Percentiles rank a stretch among this genome's conserved stretches.
These are phyloP conservation scores for Rhyzopertha dominica DNA, from an alignment of 1,140 invertebrate species.

Conservation along the genomic window DNA sequence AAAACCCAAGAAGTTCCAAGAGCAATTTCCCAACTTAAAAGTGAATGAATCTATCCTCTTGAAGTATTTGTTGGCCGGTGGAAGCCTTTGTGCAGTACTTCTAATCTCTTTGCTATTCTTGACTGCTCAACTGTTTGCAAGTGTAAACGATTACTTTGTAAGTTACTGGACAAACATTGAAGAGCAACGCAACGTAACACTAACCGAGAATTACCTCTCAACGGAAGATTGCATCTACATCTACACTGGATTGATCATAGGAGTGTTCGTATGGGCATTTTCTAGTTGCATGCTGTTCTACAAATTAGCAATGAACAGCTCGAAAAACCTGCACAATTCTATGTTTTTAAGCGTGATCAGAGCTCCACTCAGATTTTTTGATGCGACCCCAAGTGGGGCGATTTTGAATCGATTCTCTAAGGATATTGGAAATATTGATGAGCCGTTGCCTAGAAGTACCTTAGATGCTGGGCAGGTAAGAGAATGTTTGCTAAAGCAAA, in stretches of 20 bases:
- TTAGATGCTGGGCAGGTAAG: slow-evolving; percentile 60
- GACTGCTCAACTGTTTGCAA: slow-evolving; percentile 62
- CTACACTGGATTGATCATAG: slow-evolving; percentile 48
- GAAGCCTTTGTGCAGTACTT: slow-evolving; percentile 51
- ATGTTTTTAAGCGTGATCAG: slow-evolving; percentile 60
- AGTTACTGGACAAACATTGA: slow-evolving; percentile 59
- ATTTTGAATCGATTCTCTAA: slow-evolving; percentile 44
- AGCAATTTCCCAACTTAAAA: slow-evolving; percentile 19
- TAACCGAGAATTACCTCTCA: slow-evolving; percentile 13
- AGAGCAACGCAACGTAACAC: slow-evolving; percentile 5
- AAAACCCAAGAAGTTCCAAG: slow-evolving; percentile 10
- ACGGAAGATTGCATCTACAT: slow-evolving; percentile 48
- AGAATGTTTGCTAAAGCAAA: no score
- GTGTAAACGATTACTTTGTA: slow-evolving; percentile 69
- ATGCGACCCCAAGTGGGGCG: slow-evolving; percentile 68
- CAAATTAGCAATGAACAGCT: slow-evolving; percentile 58
- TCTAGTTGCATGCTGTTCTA: slow-evolving; percentile 58
- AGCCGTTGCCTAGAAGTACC: slow-evolving; percentile 58
- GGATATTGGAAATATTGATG: slow-evolving; percentile 59
- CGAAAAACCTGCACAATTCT: slow-evolving; percentile 60
- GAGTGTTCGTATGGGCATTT: slow-evolving; percentile 49
- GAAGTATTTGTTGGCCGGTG: slow-evolving; percentile 62
- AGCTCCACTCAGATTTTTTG: slow-evolving; percentile 76
- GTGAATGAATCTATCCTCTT: slow-evolving; percentile 17
- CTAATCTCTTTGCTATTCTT: slow-evolving; percentile 54